Evolutionary conservation across 2,888 invertebrate genomes (phyloP).

Genomic region (Cephus runcator): DNA sequence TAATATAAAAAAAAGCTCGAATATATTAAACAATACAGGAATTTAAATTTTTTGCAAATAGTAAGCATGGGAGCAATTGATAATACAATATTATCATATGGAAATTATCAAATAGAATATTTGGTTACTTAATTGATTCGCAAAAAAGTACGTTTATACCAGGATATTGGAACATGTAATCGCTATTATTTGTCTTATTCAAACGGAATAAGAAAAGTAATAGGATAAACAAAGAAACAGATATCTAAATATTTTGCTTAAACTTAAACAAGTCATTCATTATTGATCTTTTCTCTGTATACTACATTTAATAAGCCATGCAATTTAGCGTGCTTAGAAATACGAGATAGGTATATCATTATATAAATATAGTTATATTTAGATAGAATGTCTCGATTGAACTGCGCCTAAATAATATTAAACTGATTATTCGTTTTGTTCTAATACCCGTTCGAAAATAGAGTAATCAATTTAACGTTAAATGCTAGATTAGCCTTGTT

Average conservation of each 20-base stretch:
- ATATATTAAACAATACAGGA: neutral
- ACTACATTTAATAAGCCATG: neutral
- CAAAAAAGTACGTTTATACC: neutral
- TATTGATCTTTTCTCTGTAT: no score
- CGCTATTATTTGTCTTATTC: neutral
- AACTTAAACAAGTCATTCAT: neutral
- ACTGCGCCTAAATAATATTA: neutral
- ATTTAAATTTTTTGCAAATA: neutral
- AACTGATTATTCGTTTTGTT: neutral
- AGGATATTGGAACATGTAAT: neutral
- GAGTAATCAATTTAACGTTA: neutral
- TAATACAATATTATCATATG: neutral
- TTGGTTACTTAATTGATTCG: neutral
- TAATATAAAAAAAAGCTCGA: neutral
- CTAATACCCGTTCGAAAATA: neutral
- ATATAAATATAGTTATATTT: neutral
- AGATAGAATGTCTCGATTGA: neutral
- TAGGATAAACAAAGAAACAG: no score
- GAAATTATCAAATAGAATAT: neutral
- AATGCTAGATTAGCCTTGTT: neutral
- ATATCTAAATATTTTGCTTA: neutral
- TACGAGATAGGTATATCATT: neutral
- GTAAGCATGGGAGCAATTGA: neutral
- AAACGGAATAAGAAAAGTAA: no score
- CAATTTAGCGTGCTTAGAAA: neutral